A percentile compares a stretch with the other conserved stretches of the same genome.
These are phyloP conservation scores for Athalia cordata DNA, from an alignment of 2,888 invertebrate genomes.

Conservation along the genomic window DNA sequence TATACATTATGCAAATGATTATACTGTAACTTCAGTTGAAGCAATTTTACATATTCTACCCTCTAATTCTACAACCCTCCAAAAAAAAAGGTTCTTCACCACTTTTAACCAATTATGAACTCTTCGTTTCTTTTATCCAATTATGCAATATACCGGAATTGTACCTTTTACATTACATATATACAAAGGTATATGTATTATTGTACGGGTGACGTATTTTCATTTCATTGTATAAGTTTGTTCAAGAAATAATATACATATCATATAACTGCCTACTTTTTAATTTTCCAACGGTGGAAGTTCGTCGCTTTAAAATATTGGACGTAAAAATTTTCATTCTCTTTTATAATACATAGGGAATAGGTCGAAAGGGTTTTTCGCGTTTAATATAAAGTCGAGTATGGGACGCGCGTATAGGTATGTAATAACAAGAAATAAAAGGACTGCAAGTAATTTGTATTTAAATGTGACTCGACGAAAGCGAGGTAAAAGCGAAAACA, in stretches of 20 bases:
- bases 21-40: too few relatives aligned
- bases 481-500: constrained; percentile 8
- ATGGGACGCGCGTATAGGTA: not conserved
- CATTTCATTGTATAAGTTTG: not conserved
- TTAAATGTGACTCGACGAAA: constrained; percentile 18
- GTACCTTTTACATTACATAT: not conserved
- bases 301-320: not conserved
- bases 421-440: not conserved
- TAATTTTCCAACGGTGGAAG: too few relatives aligned
- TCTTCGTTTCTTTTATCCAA: too few relatives aligned
- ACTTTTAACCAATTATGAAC: too few relatives aligned
- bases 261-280: too few relatives aligned
- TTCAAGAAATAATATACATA: too few relatives aligned
- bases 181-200: not conserved
- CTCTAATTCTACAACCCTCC: too few relatives aligned
- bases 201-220: not conserved
- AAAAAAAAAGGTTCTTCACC: too few relatives aligned
- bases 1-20: too few relatives aligned
- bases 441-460: constrained; percentile 30
- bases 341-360: not conserved
- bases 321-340: not conserved
- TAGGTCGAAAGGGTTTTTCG: not conserved
- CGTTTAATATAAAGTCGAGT: not conserved
- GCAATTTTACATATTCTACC: too few relatives aligned
- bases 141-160: too few relatives aligned